phyloP scores from a whole-genome alignment of 1,140 invertebrate species.

The Danaus plexippus region DNA sequence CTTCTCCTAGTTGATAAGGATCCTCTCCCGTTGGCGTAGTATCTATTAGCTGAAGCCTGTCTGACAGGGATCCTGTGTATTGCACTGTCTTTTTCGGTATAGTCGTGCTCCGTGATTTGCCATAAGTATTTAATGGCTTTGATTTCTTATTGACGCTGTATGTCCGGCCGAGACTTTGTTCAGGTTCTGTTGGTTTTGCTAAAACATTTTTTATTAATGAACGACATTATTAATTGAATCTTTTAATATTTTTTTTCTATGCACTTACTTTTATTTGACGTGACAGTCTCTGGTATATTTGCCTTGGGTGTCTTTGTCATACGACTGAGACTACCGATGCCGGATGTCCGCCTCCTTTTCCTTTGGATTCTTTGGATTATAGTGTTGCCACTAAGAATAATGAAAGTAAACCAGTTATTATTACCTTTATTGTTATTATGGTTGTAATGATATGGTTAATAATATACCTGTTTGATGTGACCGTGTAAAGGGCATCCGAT shows the following conservation, averaged over 20 bases:
- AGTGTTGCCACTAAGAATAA: constrained; percentile 40
- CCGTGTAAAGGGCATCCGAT: constrained; percentile 42
- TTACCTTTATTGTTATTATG: neutral
- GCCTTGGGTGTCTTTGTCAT: constrained; percentile 39
- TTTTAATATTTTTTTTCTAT: constrained; percentile 21
- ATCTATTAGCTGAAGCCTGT: constrained; percentile 52
- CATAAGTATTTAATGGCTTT: constrained; percentile 56
- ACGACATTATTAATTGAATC: constrained; percentile 9
- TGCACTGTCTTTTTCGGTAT: constrained; percentile 32
- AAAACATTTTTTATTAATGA: constrained; percentile 14
- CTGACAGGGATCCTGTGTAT: constrained; percentile 49
- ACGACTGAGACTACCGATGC: constrained; percentile 41
- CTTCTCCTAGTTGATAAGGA: constrained; percentile 57
- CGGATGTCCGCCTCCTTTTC: constrained; percentile 39
- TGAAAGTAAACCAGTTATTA: neutral
- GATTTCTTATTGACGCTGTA: constrained; percentile 54
- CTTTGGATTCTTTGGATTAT: constrained; percentile 51
- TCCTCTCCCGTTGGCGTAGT: constrained; percentile 61
- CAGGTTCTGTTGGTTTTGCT: constrained; percentile 20
- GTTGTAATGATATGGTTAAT: neutral
- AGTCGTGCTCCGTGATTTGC: constrained; percentile 31
- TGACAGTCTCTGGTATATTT: constrained; percentile 29
- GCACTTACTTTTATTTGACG: constrained; percentile 26
- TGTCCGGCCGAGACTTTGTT: constrained; percentile 11
- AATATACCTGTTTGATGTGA: constrained; percentile 47